phyloP scores from a whole-genome alignment of 2,797 vertebrate species.

The Heterohyrax brucei region DNA sequence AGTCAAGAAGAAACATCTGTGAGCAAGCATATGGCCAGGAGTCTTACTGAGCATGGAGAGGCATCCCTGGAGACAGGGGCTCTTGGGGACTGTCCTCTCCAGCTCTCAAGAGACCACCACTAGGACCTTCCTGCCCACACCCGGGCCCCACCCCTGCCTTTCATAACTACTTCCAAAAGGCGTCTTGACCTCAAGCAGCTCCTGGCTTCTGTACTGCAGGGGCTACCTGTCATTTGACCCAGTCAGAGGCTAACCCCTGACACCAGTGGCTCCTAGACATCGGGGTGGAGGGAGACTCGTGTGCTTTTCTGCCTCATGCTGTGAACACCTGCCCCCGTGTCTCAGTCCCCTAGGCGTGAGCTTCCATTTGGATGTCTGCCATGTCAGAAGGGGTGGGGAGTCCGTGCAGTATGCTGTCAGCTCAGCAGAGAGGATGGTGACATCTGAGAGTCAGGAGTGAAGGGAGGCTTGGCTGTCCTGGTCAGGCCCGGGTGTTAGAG shows the following conservation, averaged over 20 bases:
- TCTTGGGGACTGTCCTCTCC: neutral
- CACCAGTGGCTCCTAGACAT: rapidly evolving
- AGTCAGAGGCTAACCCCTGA: rapidly evolving
- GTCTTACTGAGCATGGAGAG: neutral
- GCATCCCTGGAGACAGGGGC: neutral
- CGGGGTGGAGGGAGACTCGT: rapidly evolving
- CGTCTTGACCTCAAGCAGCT: neutral
- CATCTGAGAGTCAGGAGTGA: neutral
- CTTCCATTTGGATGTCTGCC: neutral
- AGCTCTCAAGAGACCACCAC: neutral
- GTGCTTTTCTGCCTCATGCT: rapidly evolving
- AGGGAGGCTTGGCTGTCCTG: neutral
- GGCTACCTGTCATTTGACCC: rapidly evolving
- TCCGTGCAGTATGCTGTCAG: rapidly evolving
- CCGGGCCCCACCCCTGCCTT: neutral
- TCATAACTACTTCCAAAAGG: neutral
- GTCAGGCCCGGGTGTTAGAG: neutral
- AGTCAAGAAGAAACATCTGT: slow-evolving; percentile 81
- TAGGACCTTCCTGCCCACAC: neutral
- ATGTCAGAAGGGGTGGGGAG: neutral
- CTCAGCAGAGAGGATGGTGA: rapidly evolving
- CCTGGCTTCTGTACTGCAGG: rapidly evolving
- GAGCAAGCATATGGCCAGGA: neutral
- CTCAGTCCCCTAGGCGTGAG: neutral
- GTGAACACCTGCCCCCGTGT: neutral